Percentiles rank a stretch among this genome's conserved stretches.
These are phyloP conservation scores for Dendrolimus kikuchii DNA, from an alignment of 1,140 invertebrate species.

Conservation along the genomic window DNA sequence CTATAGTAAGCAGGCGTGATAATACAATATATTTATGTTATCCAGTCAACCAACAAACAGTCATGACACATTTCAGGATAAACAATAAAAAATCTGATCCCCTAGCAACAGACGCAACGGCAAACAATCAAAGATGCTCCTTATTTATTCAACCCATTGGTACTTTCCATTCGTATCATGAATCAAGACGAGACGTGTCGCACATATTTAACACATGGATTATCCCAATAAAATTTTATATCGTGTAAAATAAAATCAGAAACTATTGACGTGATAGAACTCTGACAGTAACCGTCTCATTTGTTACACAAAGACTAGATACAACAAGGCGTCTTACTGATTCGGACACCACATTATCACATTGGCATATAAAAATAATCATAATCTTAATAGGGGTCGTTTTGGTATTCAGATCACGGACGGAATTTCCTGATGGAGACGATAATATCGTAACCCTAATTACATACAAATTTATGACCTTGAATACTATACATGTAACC, in stretches of 20 bases:
- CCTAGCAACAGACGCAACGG: constrained; percentile 18
- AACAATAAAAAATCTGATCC: not conserved
- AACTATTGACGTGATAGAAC: no score
- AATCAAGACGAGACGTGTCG: constrained; percentile 12
- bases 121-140: constrained; percentile 9
- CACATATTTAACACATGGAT: constrained; percentile 17
- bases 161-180: constrained; percentile 23
- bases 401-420: constrained; percentile 16
- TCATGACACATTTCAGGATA: constrained; percentile 11
- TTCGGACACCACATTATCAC: no score
- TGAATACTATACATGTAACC: constrained; percentile 9
- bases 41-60: constrained; percentile 16
- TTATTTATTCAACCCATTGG: constrained; percentile 21
- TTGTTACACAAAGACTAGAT: no score
- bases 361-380: constrained; percentile 7
- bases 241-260: not conserved
- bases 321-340: no score
- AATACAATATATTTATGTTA: not conserved
- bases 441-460: constrained; percentile 9
- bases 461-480: constrained; percentile 8
- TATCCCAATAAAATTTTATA: constrained; percentile 12
- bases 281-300: no score
- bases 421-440: constrained; percentile 19
- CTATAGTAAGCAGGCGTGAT: no score
- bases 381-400: constrained; percentile 5